A percentile compares a stretch with the other conserved stretches of the same genome.
Evolutionary conservation across 2,888 invertebrate species (phyloP).

Genomic region (Harpalus rubripes): DNA sequence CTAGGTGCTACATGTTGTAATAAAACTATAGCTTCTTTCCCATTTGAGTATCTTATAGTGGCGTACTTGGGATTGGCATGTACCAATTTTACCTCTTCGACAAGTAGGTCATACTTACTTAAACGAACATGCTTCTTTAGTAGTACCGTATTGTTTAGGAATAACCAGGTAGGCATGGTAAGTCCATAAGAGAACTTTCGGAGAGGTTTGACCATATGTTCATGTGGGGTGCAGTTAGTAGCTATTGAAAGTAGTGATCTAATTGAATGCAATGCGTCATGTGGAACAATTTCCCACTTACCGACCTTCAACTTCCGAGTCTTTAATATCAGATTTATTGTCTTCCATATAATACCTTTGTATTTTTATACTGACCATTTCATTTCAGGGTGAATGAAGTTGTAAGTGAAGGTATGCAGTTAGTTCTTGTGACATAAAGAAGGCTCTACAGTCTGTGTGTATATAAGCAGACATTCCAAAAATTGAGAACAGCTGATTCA

Average conservation of each 20-base stretch:
- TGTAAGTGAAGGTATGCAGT: too few relatives aligned
- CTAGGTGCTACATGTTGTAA: neutral
- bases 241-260: slow-evolving; percentile 68
- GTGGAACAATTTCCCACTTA: slow-evolving; percentile 12
- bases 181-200: too few relatives aligned
- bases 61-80: neutral
- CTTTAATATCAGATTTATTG: slow-evolving; percentile 5
- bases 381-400: too few relatives aligned
- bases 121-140: neutral
- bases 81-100: neutral
- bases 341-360: slow-evolving; percentile 68
- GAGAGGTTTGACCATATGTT: too few relatives aligned
- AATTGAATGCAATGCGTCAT: slow-evolving; percentile 68
- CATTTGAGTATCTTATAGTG: neutral
- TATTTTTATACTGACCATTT: slow-evolving; percentile 68
- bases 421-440: too few relatives aligned
- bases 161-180: neutral
- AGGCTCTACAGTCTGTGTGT: too few relatives aligned
- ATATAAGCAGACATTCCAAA: too few relatives aligned
- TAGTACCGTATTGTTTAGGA: neutral
- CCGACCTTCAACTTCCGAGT: too few relatives aligned
- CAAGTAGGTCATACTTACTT: neutral
- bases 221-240: slow-evolving; percentile 69
- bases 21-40: neutral
- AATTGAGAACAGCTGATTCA: too few relatives aligned